These are phyloP conservation scores for Drosophila putrida DNA, from an alignment of 2,888 invertebrate species.

Conservation along the genomic window DNA sequence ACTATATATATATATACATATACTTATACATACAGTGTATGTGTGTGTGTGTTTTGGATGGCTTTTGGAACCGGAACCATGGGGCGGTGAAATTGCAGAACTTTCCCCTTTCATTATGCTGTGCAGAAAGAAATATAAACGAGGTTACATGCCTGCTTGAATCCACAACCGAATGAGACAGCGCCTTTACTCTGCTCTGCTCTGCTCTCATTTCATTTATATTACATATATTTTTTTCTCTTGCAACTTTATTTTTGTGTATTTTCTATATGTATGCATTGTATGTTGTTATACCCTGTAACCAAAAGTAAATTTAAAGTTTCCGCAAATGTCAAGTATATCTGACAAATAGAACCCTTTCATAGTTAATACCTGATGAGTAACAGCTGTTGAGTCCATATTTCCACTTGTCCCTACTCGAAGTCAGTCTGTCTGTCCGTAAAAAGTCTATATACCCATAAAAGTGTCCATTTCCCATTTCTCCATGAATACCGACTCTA, in stretches of 20 bases:
- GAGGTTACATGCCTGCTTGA: slow-evolving; percentile 81
- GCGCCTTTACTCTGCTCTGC: slow-evolving; percentile 64
- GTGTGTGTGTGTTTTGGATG: slow-evolving; percentile 41
- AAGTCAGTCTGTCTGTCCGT: not conserved
- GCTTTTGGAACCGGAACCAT: slow-evolving; percentile 68
- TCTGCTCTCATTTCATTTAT: slow-evolving; percentile 64
- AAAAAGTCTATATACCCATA: not conserved
- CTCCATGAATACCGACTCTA: not conserved
- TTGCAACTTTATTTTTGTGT: slow-evolving; percentile 30
- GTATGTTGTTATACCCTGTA: slow-evolving; percentile 9
- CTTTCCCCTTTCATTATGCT: slow-evolving; percentile 80
- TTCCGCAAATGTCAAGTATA: not conserved
- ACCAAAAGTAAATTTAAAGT: not conserved
- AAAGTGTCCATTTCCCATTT: not conserved
- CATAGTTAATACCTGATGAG: not conserved
- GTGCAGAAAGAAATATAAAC: slow-evolving; percentile 63
- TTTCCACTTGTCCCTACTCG: not conserved
- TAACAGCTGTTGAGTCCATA: not conserved
- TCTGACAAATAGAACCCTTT: not conserved
- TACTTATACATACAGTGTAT: slow-evolving; percentile 2
- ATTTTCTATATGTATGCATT: slow-evolving; percentile 16
- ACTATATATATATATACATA: slow-evolving; percentile 3
- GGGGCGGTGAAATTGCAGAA: slow-evolving; percentile 78
- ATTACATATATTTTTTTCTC: slow-evolving; percentile 47
- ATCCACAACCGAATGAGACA: slow-evolving; percentile 79